Conservation (phyloP, 2,113 vertebrate genomes). For the Prietella phreatophila region DNA sequence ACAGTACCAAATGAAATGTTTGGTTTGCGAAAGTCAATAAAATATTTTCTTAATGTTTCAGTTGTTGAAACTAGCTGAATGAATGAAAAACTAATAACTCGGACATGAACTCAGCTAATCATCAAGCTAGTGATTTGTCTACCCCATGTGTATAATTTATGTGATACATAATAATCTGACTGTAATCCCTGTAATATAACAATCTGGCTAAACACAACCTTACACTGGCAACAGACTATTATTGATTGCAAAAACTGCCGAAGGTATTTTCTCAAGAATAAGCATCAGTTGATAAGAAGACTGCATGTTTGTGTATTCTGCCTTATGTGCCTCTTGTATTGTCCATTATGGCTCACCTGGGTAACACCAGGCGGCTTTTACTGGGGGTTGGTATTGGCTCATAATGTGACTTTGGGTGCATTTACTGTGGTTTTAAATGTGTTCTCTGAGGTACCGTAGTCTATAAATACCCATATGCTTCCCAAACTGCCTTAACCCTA, state of each 20-base stretch:
- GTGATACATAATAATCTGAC: too few species aligned
- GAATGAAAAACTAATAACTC: not conserved
- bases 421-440: constrained; percentile 57
- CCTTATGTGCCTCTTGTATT: constrained; percentile 40
- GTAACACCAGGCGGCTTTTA: constrained; percentile 53
- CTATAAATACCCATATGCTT: constrained; percentile 55
- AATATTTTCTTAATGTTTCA: not conserved
- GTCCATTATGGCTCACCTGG: constrained; percentile 40
- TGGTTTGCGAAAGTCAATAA: not conserved
- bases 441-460: constrained; percentile 47
- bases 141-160: not conserved
- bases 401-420: constrained; percentile 57
- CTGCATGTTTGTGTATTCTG: constrained; percentile 36
- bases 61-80: not conserved
- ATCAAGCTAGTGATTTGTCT: not conserved
- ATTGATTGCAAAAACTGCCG: not conserved
- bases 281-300: not conserved
- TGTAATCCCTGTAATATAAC: too few species aligned
- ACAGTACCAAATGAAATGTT: not conserved
- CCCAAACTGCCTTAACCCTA: constrained; percentile 25
- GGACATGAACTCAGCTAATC: not conserved
- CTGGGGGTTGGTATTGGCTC: constrained; percentile 53
- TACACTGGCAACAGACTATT: not conserved
- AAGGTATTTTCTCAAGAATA: not conserved
- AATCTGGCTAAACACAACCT: not conserved